These are phyloP conservation scores for Drosophila eohydei DNA, from an alignment of 2,888 invertebrate species.

Conservation along the genomic window DNA sequence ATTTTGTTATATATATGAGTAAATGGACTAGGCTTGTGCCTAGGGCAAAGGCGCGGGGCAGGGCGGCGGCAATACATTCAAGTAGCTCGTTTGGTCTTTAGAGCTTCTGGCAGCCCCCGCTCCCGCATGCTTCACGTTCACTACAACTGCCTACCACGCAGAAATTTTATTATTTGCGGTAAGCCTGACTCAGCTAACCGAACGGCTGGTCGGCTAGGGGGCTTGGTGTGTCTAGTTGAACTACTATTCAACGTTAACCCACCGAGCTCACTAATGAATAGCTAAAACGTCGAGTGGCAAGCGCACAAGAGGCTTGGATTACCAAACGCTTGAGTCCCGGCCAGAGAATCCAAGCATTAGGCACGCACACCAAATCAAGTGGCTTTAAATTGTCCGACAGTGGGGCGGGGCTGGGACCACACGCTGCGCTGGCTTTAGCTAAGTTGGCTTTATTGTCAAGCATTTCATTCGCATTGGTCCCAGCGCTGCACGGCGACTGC, in stretches of 20 bases:
- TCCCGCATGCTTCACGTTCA: conserved; percentile 14
- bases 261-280: conserved; percentile 54
- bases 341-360: conserved; percentile 66
- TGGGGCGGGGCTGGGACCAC: conserved; percentile 12
- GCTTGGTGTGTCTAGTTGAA: conserved; percentile 17
- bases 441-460: conserved; percentile 41
- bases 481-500: conserved; percentile 23
- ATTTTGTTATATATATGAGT: conserved; percentile 7
- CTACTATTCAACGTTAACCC: conserved; percentile 26
- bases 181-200: conserved; percentile 44
- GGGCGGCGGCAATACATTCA: conserved; percentile 15
- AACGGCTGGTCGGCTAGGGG: conserved; percentile 8
- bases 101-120: conserved; percentile 3
- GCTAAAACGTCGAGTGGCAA: conserved; percentile 56
- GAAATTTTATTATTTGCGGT: conserved; percentile 55
- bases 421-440: conserved; percentile 15
- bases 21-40: conserved; percentile 2
- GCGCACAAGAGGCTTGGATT: conserved; percentile 55
- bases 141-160: conserved; percentile 42
- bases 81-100: conserved; percentile 42
- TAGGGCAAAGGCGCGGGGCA: not conserved
- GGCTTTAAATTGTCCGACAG: conserved; percentile 69
- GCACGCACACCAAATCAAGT: conserved; percentile 77
- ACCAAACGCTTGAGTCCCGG: conserved; percentile 50
- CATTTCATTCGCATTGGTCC: conserved; percentile 10